Percentiles rank a stretch among this genome's conserved stretches.
phyloP scores from a whole-genome alignment of 2,797 vertebrate species.

The Microcaecilia unicolor region DNA sequence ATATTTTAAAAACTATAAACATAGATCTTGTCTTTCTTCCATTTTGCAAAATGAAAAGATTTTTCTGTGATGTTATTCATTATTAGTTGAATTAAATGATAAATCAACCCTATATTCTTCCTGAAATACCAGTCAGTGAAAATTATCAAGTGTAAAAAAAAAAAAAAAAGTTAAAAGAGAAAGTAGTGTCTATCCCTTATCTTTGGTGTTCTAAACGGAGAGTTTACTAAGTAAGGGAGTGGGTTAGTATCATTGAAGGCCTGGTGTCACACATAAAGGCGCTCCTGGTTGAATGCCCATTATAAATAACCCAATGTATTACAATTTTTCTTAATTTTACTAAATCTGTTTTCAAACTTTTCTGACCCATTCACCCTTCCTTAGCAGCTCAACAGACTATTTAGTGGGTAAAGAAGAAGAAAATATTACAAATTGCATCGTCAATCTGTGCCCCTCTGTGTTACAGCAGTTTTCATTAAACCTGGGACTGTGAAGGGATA shows the following conservation, averaged over 20 bases:
- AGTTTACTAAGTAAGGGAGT: slow-evolving; percentile 48
- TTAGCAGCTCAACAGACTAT: slow-evolving; percentile 64
- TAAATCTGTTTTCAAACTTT: slow-evolving; percentile 48
- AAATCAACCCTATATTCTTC: slow-evolving; percentile 43
- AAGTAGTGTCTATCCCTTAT: slow-evolving; percentile 57
- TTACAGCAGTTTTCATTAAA: slow-evolving; percentile 76
- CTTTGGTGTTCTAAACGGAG: slow-evolving; percentile 72
- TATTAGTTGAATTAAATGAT: slow-evolving; percentile 44
- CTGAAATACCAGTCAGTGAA: slow-evolving; percentile 47
- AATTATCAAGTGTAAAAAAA: slow-evolving; percentile 55
- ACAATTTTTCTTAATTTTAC: slow-evolving; percentile 42
- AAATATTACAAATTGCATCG: slow-evolving; percentile 57
- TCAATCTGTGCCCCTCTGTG: slow-evolving; percentile 65
- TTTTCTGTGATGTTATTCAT: slow-evolving; percentile 29
- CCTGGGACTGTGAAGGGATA: slow-evolving; percentile 62
- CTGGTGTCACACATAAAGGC: slow-evolving; percentile 28
- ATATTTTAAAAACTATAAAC: no score
- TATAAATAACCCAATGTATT: slow-evolving; percentile 31
- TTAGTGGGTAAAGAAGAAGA: slow-evolving; percentile 63
- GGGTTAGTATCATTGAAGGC: slow-evolving; percentile 36
- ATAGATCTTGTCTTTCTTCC: slow-evolving; percentile 46
- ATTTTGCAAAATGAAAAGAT: slow-evolving; percentile 47
- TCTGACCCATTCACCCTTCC: slow-evolving; percentile 53
- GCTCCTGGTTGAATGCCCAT: slow-evolving; percentile 52
- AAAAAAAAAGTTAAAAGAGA: slow-evolving; percentile 46